phyloP scores from a whole-genome alignment of 1,140 invertebrate genomes.

The Oryctes rhinoceros region DNA sequence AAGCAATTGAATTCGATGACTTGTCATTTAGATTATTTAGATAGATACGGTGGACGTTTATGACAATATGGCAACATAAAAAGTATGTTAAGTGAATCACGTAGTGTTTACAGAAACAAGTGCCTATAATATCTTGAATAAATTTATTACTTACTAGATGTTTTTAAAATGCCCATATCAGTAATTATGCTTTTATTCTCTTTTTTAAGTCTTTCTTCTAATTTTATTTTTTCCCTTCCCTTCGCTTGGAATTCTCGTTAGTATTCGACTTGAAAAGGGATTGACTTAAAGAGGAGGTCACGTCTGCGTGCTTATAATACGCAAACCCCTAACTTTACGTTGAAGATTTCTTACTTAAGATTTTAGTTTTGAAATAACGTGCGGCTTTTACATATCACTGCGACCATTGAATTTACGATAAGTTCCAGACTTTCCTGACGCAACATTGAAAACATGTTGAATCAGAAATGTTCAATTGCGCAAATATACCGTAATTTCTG shows the following conservation, averaged over 20 bases:
- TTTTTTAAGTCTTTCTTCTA: too few relatives aligned
- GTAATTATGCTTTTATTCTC: not conserved
- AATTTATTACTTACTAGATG: not conserved
- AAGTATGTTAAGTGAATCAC: not conserved
- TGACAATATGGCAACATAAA: not conserved
- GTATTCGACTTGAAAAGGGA: too few relatives aligned
- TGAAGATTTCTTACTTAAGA: too few relatives aligned
- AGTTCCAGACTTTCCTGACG: not conserved
- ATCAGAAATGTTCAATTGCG: not conserved
- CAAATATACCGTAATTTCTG: too few relatives aligned
- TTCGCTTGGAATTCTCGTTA: too few relatives aligned
- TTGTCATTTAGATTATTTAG: not conserved
- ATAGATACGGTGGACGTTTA: not conserved
- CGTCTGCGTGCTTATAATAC: too few relatives aligned
- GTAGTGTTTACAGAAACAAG: not conserved
- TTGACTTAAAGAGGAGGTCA: too few relatives aligned
- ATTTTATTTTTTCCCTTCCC: too few relatives aligned
- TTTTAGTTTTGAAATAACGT: too few relatives aligned
- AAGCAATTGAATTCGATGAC: not conserved
- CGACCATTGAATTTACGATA: too few relatives aligned
- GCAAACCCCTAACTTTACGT: too few relatives aligned
- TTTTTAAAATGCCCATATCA: not conserved
- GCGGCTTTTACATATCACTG: too few relatives aligned
- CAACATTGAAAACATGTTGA: not conserved
- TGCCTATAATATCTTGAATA: not conserved